Percentiles rank a stretch among this genome's conserved stretches.
Conservation (phyloP, 2,888 invertebrate genomes). For the Apodemia hepburni region DNA sequence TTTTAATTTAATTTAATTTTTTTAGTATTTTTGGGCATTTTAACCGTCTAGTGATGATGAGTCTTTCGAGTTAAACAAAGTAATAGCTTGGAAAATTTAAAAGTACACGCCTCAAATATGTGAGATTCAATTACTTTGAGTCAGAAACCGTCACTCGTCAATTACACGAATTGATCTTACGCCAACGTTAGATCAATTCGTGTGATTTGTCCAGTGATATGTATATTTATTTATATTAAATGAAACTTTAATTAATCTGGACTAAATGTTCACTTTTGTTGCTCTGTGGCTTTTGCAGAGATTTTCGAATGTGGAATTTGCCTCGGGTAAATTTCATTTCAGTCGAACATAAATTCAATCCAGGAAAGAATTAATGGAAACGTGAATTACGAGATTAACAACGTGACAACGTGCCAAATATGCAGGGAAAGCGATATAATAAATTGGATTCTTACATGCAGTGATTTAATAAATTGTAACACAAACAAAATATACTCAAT, state of each 20-base stretch:
- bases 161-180: too few relatives aligned
- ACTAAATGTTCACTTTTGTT: neutral
- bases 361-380: slow-evolving; percentile 3
- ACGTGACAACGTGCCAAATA: neutral
- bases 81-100: too few relatives aligned
- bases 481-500: neutral
- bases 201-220: too few relatives aligned
- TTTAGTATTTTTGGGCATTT: too few relatives aligned
- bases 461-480: neutral
- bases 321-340: neutral
- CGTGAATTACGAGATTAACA: neutral
- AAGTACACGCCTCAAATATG: too few relatives aligned
- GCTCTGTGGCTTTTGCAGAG: neutral
- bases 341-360: slow-evolving; percentile 1
- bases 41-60: too few relatives aligned
- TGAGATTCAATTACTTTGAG: too few relatives aligned
- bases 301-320: neutral
- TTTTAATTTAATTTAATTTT: too few relatives aligned
- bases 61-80: too few relatives aligned
- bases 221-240: too few relatives aligned
- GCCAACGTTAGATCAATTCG: too few relatives aligned
- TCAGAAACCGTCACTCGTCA: too few relatives aligned
- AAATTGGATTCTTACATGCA: neutral
- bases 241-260: neutral
- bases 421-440: neutral